Evolutionary conservation across 2,113 vertebrate species (phyloP).

Genomic region (Calonectris borealis): DNA sequence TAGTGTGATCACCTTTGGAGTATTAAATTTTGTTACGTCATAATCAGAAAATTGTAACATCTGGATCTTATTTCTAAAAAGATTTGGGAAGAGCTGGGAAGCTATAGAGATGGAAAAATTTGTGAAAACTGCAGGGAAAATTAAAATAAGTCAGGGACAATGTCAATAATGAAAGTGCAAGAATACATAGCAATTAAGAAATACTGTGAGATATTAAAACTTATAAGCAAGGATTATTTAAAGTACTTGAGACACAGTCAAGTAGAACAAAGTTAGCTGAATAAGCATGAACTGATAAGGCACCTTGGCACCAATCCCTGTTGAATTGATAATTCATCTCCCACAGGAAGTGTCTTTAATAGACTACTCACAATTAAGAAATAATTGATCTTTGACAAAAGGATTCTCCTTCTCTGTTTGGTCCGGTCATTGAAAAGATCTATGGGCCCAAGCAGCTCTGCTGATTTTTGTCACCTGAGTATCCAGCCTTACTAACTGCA

Average conservation of each 20-base stretch:
- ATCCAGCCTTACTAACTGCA: background rate
- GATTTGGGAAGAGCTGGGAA: background rate
- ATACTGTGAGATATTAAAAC: background rate
- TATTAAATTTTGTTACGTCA: background rate
- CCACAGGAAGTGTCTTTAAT: background rate
- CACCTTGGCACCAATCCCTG: background rate
- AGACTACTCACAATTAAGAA: background rate
- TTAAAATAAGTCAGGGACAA: background rate
- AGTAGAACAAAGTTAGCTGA: background rate
- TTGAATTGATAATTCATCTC: background rate
- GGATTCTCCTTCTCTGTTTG: background rate
- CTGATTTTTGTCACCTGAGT: background rate
- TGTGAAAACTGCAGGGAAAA: background rate
- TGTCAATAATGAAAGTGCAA: background rate
- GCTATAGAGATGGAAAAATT: background rate
- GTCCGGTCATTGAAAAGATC: background rate
- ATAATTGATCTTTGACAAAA: conserved; percentile 6
- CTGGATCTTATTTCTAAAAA: background rate
- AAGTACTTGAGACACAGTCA: background rate
- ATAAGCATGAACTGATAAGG: background rate
- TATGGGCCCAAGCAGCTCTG: background rate
- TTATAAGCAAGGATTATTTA: background rate
- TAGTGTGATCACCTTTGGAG: background rate
- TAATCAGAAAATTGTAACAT: background rate
- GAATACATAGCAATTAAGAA: background rate